phyloP scores from a whole-genome alignment of 2,888 invertebrate species.

The Altica lythri region DNA sequence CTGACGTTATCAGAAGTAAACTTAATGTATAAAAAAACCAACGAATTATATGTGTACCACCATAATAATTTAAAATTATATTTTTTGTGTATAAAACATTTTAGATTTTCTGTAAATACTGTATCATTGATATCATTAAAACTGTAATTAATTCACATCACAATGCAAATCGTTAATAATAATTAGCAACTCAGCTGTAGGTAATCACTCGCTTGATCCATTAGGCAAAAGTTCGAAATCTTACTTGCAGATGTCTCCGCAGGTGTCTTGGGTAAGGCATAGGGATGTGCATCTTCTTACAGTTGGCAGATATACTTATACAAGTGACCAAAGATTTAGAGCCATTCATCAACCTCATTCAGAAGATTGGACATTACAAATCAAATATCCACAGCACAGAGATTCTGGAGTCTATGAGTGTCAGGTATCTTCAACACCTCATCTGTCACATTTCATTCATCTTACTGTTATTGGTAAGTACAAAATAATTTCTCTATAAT shows the following conservation, averaged over 20 bases:
- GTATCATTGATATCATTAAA: too few relatives aligned
- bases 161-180: too few relatives aligned
- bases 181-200: not conserved
- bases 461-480: slow-evolving; percentile 88
- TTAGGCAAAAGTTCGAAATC: slow-evolving; percentile 33
- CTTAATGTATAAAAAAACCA: too few relatives aligned
- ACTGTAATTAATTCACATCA: too few relatives aligned
- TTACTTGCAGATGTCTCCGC: slow-evolving; percentile 66
- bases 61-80: too few relatives aligned
- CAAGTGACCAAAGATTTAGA: slow-evolving; percentile 87
- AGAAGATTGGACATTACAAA: slow-evolving; percentile 91
- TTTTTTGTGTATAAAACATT: too few relatives aligned
- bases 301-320: slow-evolving; percentile 88
- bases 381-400: slow-evolving; percentile 89
- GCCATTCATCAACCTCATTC: slow-evolving; percentile 84
- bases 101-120: too few relatives aligned
- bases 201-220: slow-evolving; percentile 33
- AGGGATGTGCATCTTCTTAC: slow-evolving; percentile 88
- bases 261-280: slow-evolving; percentile 92
- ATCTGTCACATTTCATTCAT: slow-evolving; percentile 90
- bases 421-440: slow-evolving; percentile 92
- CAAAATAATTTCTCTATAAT: too few relatives aligned
- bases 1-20: too few relatives aligned
- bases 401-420: slow-evolving; percentile 93
- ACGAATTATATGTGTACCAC: too few relatives aligned